Evolutionary conservation across 2,888 invertebrate species (phyloP), one percentile per base, ranked within the genome.

Genomic region (Drosophila ustulata): DNA sequence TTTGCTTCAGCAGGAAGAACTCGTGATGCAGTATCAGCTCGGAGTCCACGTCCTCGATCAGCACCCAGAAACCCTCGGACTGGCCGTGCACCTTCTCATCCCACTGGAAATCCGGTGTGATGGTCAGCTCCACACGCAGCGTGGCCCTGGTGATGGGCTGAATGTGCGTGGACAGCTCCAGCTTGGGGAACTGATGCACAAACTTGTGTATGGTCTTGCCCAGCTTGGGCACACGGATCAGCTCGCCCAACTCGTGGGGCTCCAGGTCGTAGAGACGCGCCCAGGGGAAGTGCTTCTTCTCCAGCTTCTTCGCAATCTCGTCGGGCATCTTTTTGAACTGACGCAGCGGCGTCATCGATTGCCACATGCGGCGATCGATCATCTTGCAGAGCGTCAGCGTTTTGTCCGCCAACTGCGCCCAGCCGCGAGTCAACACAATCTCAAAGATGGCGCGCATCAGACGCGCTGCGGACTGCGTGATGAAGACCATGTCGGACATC

Each of bases 361-460:
- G 99, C 99, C 99, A 99, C 98, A 99, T 99, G 34, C 99, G 94
- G 0, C 98, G 95, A 91, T 99, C 98, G 68, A 99, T 98, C 99
- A 99, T 99, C 93, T 99, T 99, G 93, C 99, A 99, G 5, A 99
- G 94, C 0, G 98, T 96, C 18, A 99, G 93, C 0, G 98, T 96
- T 92, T 99, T 99, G 91, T 99, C 99, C 0, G 98, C 98, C 57
- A 99, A 92, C 88, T 99, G 98, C 0, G 99, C 99, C 99, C 99
- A 99, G 11, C 99, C 97, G 34, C 96, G 93, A 53, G 95, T 94
- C 45, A 99, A 92, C 0, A 99, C 99, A 78, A 99, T 99, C 93
- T 99, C 99, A 92, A 96, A 99, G 78, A 99, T 98, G 0, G 99
- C 99, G 71, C 99, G 93, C 94, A 99, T 96, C 49, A 99, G 94